phyloP scores from a whole-genome alignment of 2,797 vertebrate genomes.

The Crotalus adamanteus region DNA sequence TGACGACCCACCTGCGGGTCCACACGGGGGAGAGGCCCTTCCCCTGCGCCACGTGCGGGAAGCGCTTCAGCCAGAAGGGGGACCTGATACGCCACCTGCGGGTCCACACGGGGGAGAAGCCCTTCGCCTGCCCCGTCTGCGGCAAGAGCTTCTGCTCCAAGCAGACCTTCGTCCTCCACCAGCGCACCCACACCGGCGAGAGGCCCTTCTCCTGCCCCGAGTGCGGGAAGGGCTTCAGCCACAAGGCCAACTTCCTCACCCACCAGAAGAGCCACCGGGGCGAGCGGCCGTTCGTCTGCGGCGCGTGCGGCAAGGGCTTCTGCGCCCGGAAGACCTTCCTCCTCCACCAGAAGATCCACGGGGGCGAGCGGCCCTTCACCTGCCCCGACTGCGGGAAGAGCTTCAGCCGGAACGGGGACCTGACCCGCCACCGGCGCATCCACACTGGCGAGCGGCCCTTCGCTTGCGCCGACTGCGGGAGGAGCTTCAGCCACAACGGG shows the following conservation, averaged over 20 bases:
- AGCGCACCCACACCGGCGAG: constrained; percentile 50
- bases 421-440: constrained; percentile 83
- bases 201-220: constrained; percentile 43
- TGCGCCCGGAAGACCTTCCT: constrained; percentile 58
- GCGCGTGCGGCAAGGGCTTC: constrained; percentile 55
- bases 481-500: constrained; percentile 85
- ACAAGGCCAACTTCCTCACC: constrained; percentile 47
- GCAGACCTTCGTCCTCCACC: constrained; percentile 46
- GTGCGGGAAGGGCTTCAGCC: constrained; percentile 52
- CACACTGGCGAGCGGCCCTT: constrained; percentile 82
- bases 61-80: constrained; percentile 56
- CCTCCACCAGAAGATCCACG: constrained; percentile 60
- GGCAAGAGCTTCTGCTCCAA: constrained; percentile 57
- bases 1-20: constrained; percentile 51
- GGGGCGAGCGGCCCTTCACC: constrained; percentile 76
- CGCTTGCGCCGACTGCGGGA: constrained; percentile 79
- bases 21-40: constrained; percentile 57
- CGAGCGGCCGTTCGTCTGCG: constrained; percentile 54
- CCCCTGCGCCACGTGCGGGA: constrained; percentile 32
- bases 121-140: constrained; percentile 33
- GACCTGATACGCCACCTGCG: constrained; percentile 52
- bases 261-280: constrained; percentile 57
- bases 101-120: constrained; percentile 50
- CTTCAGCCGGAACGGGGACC: constrained; percentile 83
- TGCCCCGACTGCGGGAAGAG: constrained; percentile 84